Percentiles rank a stretch among this genome's conserved stretches.
These are phyloP conservation scores for Dendroctonus ponderosae DNA, from an alignment of 1,140 invertebrate genomes.

Conservation along the genomic window DNA sequence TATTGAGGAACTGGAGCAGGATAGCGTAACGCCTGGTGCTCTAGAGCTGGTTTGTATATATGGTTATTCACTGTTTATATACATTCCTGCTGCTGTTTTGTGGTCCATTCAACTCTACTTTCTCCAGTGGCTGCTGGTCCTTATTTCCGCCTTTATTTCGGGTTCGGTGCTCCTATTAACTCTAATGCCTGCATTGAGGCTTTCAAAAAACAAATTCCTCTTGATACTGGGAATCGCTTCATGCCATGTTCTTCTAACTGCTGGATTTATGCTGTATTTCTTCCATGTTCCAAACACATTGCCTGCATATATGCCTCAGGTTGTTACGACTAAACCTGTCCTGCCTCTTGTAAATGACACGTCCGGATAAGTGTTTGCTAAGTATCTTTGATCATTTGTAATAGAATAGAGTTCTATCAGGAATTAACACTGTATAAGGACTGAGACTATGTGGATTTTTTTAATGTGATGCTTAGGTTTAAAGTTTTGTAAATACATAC, in stretches of 20 bases:
- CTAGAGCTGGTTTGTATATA: slow-evolving; percentile 89
- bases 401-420: too few species aligned
- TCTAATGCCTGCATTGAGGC: slow-evolving; percentile 73
- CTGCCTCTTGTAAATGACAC: background rate
- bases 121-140: slow-evolving; percentile 85
- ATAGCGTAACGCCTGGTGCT: slow-evolving; percentile 61
- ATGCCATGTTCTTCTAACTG: slow-evolving; percentile 77
- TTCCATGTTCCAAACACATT: slow-evolving; percentile 55
- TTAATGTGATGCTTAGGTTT: too few species aligned
- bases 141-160: slow-evolving; percentile 76
- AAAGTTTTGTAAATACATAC: too few species aligned
- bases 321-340: slow-evolving; percentile 7
- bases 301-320: slow-evolving; percentile 13
- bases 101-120: slow-evolving; percentile 84
- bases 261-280: slow-evolving; percentile 81
- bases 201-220: slow-evolving; percentile 65
- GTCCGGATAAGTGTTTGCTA: background rate
- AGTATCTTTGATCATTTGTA: too few species aligned
- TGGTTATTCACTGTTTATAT: slow-evolving; percentile 92
- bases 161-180: slow-evolving; percentile 82
- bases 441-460: too few species aligned
- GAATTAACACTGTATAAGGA: too few species aligned
- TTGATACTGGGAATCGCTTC: slow-evolving; percentile 66
- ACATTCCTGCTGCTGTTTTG: slow-evolving; percentile 89
- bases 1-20: slow-evolving; percentile 57